Evolutionary conservation across 2,888 invertebrate genomes (phyloP), one percentile per base, ranked within the genome.

Genomic region (Chromoteleia sp.): DNA sequence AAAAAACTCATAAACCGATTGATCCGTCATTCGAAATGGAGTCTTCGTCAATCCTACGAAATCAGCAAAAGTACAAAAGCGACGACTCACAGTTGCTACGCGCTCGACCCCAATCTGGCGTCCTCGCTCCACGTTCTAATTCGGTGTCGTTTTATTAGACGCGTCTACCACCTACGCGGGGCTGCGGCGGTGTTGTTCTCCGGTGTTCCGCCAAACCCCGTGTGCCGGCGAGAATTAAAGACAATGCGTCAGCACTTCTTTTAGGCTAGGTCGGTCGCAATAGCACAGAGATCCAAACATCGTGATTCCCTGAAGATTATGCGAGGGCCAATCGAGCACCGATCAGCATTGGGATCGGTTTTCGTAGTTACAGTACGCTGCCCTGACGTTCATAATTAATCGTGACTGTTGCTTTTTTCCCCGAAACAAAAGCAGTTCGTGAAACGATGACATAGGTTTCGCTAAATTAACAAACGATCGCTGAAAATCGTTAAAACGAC

Each of bases 191-290:
- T 36, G 41, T 33, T 61, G 75, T 78, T 83, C 77, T 67, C 73
- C 70, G 73, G 65, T 80, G 83, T 86, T 85, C 78, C 78, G 84
- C 58, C 56, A 54, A 82, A 74, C 81, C 83, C 73, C 78, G 80
- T 80, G 82, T 70, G 73, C 71, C 83, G 21, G 15, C 71, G 70
- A 8, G 83, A 85, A 90, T 90, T 89, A 89, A 87, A 86, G 83
- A 76, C 76, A 71, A 84, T 86, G 87, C 87, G 88, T 90, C 91
- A 90, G 89, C 89, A 85, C 82, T 87, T 89, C 84, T 84, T 84
- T 61, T 36, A 52, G 63, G 63, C 56, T 85, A 85, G 43, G 59
- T 21, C 85, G 83, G 79, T 83, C 77, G 82, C 85, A 86, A 87
- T 88, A 86, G 86, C 84, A 81, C 77, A 82, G 82, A 80, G 84